These are phyloP conservation scores for Cebuella pygmaea DNA, from an alignment of 2,797 vertebrate species.

Conservation along the genomic window DNA sequence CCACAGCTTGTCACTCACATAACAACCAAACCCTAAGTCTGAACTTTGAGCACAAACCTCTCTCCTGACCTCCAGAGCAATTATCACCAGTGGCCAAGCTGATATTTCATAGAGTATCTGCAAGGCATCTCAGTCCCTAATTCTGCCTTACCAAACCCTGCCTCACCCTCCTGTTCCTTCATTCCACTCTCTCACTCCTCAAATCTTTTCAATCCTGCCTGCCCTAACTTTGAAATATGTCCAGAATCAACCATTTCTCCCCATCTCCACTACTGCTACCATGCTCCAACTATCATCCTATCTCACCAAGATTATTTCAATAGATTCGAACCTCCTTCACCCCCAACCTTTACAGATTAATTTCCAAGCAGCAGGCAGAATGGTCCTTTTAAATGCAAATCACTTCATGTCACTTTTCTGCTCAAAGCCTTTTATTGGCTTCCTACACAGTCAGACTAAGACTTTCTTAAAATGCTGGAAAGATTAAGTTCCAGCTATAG, in stretches of 20 bases:
- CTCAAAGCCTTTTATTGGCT: constrained; percentile 52
- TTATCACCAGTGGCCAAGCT: background rate
- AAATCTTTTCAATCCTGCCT: background rate
- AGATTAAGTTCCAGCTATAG: background rate
- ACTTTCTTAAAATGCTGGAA: constrained; percentile 45
- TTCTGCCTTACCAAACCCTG: accelerated
- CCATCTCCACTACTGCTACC: background rate
- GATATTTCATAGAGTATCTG: background rate
- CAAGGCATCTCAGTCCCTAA: background rate
- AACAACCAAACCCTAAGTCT: background rate
- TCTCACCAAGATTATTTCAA: background rate
- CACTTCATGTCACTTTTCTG: constrained; percentile 10
- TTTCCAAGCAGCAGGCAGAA: constrained; percentile 6
- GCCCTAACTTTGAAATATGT: background rate
- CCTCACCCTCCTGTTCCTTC: background rate
- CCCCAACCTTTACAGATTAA: background rate
- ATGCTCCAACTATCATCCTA: background rate
- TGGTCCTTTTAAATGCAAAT: constrained; percentile 61
- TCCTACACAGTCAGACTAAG: constrained; percentile 17
- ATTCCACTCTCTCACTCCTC: background rate
- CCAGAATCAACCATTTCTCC: background rate
- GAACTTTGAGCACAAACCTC: background rate
- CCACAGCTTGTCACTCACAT: background rate
- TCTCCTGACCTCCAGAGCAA: background rate
- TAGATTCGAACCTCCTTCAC: background rate